Evolutionary conservation across 2,113 vertebrate species (phyloP), one percentile per base, ranked within the genome.

Genomic region (Fregata magnificens): DNA sequence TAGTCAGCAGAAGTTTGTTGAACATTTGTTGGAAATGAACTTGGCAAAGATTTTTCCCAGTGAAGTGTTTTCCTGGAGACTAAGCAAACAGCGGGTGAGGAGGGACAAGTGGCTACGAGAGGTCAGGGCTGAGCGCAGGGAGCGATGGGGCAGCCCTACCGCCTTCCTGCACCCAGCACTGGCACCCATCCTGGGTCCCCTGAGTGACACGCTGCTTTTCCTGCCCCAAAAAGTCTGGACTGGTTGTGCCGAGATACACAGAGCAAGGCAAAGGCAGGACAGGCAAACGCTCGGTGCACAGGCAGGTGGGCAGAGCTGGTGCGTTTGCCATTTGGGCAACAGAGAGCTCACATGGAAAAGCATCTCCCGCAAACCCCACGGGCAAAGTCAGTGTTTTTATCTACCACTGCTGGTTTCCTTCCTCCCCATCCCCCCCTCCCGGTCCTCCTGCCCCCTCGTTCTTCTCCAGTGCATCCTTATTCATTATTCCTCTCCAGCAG

Each of bases 391-490:
- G 40, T 49, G 50, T 2, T 86, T 90, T 86, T 42, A 49, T 73
- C 83, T 13, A 1, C 72, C 55, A 15, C 81, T 66, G 58, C 62
- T 86, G 71, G 4, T 49, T 86, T 83, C 16, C 72, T 94, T 94
- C 80, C 80, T 92, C 52, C 76, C n/a, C 72, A 44, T 47, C 47
- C 38, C 42, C 86, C 76, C 50, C 59, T 74, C 77, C 55, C 0
- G 0, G 25, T 45, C 93, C 88, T 66, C 76, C 93, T 78, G 94
- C 95, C 91, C 81, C 94, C 89, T 72, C 24, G 82, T 96, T 96
- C 89, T 89, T 85, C 91, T 95, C 78, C 93, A 94, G 52, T 96
- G 95, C 93, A 14, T 80, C 77, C 52, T 71, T 25, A 91, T 95
- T 95, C 95, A 94, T 90, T 88, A 56, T 28, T 47, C 84, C 93